Conservation (phyloP, 2,888 invertebrate species). For the Aphidius colemani region DNA sequence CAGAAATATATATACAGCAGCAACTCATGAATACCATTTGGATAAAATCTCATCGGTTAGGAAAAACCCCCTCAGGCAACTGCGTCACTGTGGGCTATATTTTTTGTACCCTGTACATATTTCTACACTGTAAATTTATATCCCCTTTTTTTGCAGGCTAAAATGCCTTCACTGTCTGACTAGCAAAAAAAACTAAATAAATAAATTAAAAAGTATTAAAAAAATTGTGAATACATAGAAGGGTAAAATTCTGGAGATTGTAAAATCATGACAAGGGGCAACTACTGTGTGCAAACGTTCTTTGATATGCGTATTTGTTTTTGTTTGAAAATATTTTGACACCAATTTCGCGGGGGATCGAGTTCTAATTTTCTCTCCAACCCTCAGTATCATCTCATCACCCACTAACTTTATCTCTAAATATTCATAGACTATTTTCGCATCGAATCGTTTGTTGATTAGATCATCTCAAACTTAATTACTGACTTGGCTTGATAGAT, state of each 20-base stretch:
- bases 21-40: constrained; percentile 53
- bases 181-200: constrained; percentile 33
- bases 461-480: too few relatives aligned
- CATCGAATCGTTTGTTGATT: too few relatives aligned
- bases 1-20: constrained; percentile 18
- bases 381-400: constrained; percentile 9
- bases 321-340: constrained; percentile 47
- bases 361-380: neutral
- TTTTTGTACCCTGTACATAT: constrained; percentile 30
- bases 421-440: too few relatives aligned
- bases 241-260: too few relatives aligned
- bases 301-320: constrained; percentile 30
- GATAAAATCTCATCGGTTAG: constrained; percentile 53
- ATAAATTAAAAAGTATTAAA: constrained; percentile 27
- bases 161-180: constrained; percentile 16
- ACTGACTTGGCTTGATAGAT: too few relatives aligned
- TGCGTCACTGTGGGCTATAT: constrained; percentile 36
- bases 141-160: constrained; percentile 1
- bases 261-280: neutral
- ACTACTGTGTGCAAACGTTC: neutral
- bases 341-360: constrained; percentile 39
- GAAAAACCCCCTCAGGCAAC: constrained; percentile 30
- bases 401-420: neutral
- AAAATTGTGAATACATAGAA: constrained; percentile 13
- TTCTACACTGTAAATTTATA: too few relatives aligned